Percentiles rank a stretch among this genome's conserved stretches.
Conservation (phyloP, 2,113 vertebrate genomes). For the Corythaixoides concolor region DNA sequence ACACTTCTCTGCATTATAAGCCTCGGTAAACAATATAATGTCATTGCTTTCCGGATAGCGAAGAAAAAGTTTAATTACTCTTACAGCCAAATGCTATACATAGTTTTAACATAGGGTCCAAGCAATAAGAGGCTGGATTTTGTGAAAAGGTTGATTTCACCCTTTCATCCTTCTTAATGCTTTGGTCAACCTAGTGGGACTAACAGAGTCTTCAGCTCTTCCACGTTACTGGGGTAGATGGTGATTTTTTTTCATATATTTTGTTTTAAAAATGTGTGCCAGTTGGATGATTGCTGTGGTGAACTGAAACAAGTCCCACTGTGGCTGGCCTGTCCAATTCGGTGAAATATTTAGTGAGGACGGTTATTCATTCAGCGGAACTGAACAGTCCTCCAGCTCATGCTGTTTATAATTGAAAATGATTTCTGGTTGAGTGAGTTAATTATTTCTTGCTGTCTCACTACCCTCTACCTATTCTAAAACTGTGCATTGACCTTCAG, state of each 20-base stretch:
- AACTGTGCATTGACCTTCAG: conserved; percentile 48
- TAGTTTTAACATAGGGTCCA: background rate
- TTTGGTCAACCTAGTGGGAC: background rate
- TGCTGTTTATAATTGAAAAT: conserved; percentile 66
- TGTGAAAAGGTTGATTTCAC: background rate
- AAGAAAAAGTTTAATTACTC: background rate
- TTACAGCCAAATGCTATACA: background rate
- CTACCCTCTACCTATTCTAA: conserved; percentile 27
- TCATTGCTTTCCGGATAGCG: background rate
- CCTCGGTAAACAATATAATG: background rate
- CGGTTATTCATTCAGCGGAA: conserved; percentile 50
- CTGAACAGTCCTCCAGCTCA: background rate
- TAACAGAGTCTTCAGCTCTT: background rate
- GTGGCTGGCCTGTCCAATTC: background rate
- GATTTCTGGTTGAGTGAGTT: conserved; percentile 42
- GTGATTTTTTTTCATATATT: background rate
- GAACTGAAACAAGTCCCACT: background rate
- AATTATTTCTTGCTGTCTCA: conserved; percentile 59
- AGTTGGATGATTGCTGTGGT: background rate
- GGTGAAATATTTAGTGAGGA: conserved; percentile 43
- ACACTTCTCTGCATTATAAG: background rate
- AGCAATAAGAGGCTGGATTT: background rate
- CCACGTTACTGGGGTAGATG: background rate
- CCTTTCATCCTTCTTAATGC: background rate
- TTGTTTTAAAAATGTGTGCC: background rate